These are phyloP conservation scores for Drosophila serrata DNA, from an alignment of 1,140 invertebrate genomes.

Conservation along the genomic window DNA sequence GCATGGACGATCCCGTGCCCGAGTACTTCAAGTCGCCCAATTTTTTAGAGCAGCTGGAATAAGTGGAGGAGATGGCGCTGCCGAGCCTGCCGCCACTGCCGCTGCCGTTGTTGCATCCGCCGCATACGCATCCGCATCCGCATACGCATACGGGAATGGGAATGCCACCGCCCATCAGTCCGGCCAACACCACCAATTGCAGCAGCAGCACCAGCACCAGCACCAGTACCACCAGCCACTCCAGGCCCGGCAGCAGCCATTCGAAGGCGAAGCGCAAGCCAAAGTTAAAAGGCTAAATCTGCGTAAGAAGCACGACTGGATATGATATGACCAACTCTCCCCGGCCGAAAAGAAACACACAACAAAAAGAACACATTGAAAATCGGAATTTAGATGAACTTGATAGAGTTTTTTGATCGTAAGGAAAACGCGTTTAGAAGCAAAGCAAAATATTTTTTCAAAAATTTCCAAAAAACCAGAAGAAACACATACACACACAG, in stretches of 20 bases:
- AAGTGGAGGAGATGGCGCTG: conserved; percentile 86
- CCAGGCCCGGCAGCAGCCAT: conserved; percentile 44
- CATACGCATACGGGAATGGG: conserved; percentile 36
- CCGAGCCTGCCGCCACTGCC: conserved; percentile 51
- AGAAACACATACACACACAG: conserved; percentile 13
- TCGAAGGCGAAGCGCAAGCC: conserved; percentile 64
- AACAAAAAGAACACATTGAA: conserved; percentile 5
- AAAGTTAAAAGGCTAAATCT: conserved; percentile 78
- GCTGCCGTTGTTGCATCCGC: conserved; percentile 49
- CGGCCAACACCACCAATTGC: conserved; percentile 45
- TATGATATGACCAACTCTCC: conserved; percentile 61
- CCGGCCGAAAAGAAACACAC: conserved; percentile 24
- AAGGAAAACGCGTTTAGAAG: conserved; percentile 45
- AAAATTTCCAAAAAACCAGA: conserved; percentile 62
- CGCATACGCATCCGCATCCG: conserved; percentile 13
- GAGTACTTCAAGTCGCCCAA: conserved; percentile 99
- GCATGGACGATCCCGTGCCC: conserved; percentile 98
- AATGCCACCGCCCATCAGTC: conserved; percentile 50
- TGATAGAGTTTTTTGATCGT: conserved; percentile 22
- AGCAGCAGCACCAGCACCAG: conserved; percentile 54
- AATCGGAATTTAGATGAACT: conserved; percentile 13
- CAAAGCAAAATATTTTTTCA: conserved; percentile 71
- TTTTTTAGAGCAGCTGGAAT: conserved; percentile 99
- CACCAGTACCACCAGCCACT: conserved; percentile 50
- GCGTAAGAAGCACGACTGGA: conserved; percentile 78